These are phyloP conservation scores for Gymnoscopelus braueri DNA, from an alignment of 2,797 vertebrate species.

Conservation along the genomic window DNA sequence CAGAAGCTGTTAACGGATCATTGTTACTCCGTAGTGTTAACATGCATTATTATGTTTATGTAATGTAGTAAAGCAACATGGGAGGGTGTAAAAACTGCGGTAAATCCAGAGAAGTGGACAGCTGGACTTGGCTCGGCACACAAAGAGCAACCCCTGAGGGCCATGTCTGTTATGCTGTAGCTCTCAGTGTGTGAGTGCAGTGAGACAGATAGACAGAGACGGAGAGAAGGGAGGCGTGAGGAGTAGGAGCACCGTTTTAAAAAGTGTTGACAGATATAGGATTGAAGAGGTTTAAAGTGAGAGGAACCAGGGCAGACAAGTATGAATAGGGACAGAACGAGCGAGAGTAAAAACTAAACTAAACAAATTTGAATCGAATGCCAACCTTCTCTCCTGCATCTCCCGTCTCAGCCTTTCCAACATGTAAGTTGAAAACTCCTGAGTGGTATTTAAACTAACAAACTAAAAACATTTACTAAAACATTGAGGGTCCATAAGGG, in stretches of 20 bases:
- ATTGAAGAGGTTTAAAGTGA: background rate
- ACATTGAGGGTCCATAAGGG: too few relatives aligned
- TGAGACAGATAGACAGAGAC: conserved; percentile 1
- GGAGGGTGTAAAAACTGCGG: background rate
- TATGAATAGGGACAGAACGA: background rate
- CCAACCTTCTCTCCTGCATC: background rate
- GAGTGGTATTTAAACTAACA: too few relatives aligned
- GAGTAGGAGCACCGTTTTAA: background rate
- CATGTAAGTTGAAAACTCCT: too few relatives aligned
- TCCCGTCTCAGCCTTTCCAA: background rate
- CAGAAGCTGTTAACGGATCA: background rate
- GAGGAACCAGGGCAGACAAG: background rate
- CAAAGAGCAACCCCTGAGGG: background rate
- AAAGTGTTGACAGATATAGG: conserved; percentile 5
- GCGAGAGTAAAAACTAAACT: too few relatives aligned
- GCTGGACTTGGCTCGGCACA: background rate
- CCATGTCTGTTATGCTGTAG: background rate
- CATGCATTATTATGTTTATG: conserved; percentile 1
- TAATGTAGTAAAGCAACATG: background rate
- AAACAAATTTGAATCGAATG: too few relatives aligned
- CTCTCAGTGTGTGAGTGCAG: background rate
- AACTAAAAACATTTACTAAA: too few relatives aligned
- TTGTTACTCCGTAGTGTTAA: conserved; percentile 3
- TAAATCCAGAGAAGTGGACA: conserved; percentile 1
- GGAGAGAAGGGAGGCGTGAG: conserved; percentile 4